Evolutionary conservation across 2,888 invertebrate species (phyloP), one percentile per base, ranked within the genome.

Genomic region (Mongoloraphidia duomilia): DNA sequence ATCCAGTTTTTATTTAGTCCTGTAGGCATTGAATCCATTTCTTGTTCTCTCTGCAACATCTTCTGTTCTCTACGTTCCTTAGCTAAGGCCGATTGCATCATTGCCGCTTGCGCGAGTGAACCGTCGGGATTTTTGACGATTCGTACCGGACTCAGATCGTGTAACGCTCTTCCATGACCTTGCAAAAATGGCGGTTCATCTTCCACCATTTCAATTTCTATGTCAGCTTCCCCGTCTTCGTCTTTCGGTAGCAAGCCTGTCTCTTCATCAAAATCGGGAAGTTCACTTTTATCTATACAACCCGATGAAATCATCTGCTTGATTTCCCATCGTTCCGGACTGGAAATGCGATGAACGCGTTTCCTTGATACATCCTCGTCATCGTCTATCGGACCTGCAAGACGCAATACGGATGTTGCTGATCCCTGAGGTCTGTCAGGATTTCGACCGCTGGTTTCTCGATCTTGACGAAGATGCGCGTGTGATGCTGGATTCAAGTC

Each of bases 61-160:
- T 98, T 97, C 60, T 89, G 82, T 65, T 98, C 98, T 41, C 97
- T 72, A 46, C 98, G 74, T 65, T 99, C 98, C 63, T 99, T 99
- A 0, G 97, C 90, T 41, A 99, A 66, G 0, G 98, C 98, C 10
- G 90, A 91, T 67, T 98, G 98, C 95, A 95, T 99, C 92, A 99
- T 95, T 0, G 98, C 98, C 0, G 98, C 95, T 67, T 98, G 98
- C 0, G 97, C 97, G 17, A 99, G 69, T 0, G 96, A 96, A 0
- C 98, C 98, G 66, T 99, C 98, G 0, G 98, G 98, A 74, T 99
- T 99, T 72, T 96, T 96, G 0, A 97, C 93, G 55, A 97, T 96
- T 55, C 86, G 71, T 3, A 95, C 94, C 0, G 96, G 96, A 50
- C 92, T 93, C 3, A 96, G 73, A 64, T 96, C 95, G 55, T 93